Percentiles rank a stretch among this genome's conserved stretches.
Conservation (phyloP, 1,140 invertebrate genomes). For the Ditylenchus dipsaci region DNA sequence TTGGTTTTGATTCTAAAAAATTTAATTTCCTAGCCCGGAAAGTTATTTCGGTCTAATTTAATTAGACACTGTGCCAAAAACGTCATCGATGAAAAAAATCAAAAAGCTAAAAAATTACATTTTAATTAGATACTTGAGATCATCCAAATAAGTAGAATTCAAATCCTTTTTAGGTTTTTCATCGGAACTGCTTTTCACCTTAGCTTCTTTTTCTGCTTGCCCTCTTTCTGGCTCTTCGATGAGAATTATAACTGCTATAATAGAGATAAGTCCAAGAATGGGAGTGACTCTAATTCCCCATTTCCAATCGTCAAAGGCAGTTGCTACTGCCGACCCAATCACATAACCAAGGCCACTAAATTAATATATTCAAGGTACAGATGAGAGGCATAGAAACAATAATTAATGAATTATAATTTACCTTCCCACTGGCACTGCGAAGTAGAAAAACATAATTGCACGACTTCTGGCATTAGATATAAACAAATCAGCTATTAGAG, state of each 20-base stretch:
- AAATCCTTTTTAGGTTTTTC: not conserved
- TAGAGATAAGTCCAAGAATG: conserved; percentile 74
- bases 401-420: conserved; percentile 7
- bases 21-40: too few relatives aligned
- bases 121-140: not conserved
- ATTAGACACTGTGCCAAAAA: too few relatives aligned
- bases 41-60: too few relatives aligned
- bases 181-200: not conserved
- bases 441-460: conserved; percentile 95
- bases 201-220: not conserved
- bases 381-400: too few relatives aligned
- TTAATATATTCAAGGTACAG: not conserved
- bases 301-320: conserved; percentile 70
- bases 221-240: conserved; percentile 74
- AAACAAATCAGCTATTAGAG: conserved; percentile 96
- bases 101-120: conserved; percentile 6
- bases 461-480: conserved; percentile 67
- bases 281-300: conserved; percentile 83
- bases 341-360: conserved; percentile 81
- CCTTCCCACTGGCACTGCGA: conserved; percentile 95
- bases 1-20: too few relatives aligned
- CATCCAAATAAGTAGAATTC: not conserved
- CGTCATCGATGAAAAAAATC: too few relatives aligned
- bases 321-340: conserved; percentile 76
- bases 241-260: conserved; percentile 73